These are phyloP conservation scores for Rhabdornis inornatus DNA, from an alignment of 2,113 vertebrate species.

Conservation along the genomic window DNA sequence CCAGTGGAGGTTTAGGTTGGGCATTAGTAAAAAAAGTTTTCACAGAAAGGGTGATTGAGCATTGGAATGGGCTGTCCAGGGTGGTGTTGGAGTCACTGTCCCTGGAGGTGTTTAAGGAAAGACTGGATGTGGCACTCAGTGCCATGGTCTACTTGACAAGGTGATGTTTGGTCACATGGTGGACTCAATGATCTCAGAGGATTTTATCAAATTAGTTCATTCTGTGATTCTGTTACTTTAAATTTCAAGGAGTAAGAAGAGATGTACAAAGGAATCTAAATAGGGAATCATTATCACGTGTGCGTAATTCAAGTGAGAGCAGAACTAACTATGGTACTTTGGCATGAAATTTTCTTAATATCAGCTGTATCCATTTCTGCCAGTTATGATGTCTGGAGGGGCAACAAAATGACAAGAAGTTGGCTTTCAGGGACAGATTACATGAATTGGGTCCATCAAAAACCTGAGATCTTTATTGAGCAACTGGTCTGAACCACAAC, in stretches of 20 bases:
- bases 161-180: rapidly evolving
- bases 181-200: not conserved
- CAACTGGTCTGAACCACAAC: not conserved
- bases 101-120: not conserved
- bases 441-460: not conserved
- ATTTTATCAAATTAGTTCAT: not conserved
- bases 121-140: not conserved
- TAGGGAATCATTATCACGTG: not conserved
- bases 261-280: not conserved
- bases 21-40: not conserved
- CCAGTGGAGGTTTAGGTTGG: not conserved
- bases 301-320: rapidly evolving
- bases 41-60: not conserved
- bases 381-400: not conserved
- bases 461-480: not conserved
- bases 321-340: not conserved
- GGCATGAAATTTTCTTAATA: not conserved
- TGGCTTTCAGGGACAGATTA: not conserved
- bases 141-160: not conserved
- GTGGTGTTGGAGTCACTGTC: not conserved
- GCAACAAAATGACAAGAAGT: not conserved
- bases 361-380: not conserved
- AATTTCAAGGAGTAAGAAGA: not conserved
- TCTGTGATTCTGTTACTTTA: not conserved
- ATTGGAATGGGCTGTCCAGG: not conserved